Evolutionary conservation across 2,113 vertebrate species (phyloP), one percentile per base, ranked within the genome.

Genomic region (Calcarius ornatus): DNA sequence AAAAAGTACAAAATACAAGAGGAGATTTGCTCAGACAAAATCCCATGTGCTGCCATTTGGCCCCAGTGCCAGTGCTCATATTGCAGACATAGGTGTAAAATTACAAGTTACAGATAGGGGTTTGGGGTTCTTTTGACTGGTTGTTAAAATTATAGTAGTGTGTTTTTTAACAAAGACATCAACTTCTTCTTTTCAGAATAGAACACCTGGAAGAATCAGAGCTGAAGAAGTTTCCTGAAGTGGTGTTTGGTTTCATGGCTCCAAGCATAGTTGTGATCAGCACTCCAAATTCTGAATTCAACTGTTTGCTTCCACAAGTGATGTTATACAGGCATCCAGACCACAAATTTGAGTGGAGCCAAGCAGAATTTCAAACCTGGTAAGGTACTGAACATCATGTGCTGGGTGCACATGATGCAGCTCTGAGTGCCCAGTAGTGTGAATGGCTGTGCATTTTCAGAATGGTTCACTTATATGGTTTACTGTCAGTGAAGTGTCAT

Each of bases 281-380:
- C 96, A 99, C 99, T 69, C 99, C 99, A 35, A 99, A 99, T 96
- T 98, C 96, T 12, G 99, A 99, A 50, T 99, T 98, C 96, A 99
- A 99, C 90, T 89, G 96, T 38, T 96, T 99, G 50, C 91, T 99
- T 38, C 98, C 98, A 53, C 94, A 97, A 88, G 81, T 98, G 57
- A 92, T 54, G 5, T 95, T 97, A 38, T 98, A 98, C 88, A 98
- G 99, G 88, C 97, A 99, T 93, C 93, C 95, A 10, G 99, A 99
- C 95, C 99, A 99, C 97, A 99, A 99, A 94, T 99, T 99, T 91
- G 99, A 99, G 96, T 99, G 99, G 99, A 98, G 86, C 82, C 98
- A 97, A 97, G 87, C 73, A 11, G 97, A 99, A 30, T 99, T 99
- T 96, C 98, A 98, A 96, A 98, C 94, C 59, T 99, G 99, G 99